These are phyloP conservation scores for Cataglyphis hispanica DNA, from an alignment of 1,140 invertebrate genomes.

Conservation along the genomic window DNA sequence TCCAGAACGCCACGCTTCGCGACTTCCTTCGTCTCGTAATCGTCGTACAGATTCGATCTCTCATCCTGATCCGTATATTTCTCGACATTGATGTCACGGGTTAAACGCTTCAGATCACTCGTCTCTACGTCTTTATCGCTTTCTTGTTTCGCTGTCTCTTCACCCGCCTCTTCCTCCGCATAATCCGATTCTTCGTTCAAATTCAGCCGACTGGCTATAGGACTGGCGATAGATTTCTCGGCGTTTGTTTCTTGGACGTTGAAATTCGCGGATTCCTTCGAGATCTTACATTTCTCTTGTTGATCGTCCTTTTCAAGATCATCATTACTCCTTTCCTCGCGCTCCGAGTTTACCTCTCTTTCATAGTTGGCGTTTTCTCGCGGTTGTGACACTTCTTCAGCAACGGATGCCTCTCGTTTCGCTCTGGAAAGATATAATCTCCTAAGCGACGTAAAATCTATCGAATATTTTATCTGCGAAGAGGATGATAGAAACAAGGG, in stretches of 20 bases:
- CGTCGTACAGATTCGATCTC: conserved; percentile 64
- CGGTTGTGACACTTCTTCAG: background rate
- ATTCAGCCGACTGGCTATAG: background rate
- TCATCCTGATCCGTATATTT: conserved; percentile 65
- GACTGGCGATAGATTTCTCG: background rate
- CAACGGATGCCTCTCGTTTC: conserved; percentile 12
- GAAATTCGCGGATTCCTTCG: background rate
- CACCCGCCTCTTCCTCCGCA: conserved; percentile 49
- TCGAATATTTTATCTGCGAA: no score
- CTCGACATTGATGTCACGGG: background rate
- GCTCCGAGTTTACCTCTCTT: background rate
- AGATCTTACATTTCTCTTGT: background rate
- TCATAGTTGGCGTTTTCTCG: background rate
- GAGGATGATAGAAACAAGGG: background rate
- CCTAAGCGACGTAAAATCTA: background rate
- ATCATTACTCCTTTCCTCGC: background rate
- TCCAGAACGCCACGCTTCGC: conserved; percentile 67
- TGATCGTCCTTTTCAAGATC: background rate
- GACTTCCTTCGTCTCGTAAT: conserved; percentile 69
- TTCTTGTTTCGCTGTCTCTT: conserved; percentile 25
- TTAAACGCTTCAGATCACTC: conserved; percentile 10
- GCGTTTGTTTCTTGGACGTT: background rate
- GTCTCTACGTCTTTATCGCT: conserved; percentile 23
- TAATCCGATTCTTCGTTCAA: conserved; percentile 24
- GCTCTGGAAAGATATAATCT: background rate